Evolutionary conservation across 2,888 invertebrate species (phyloP), one percentile per base, ranked within the genome.

Genomic region (Thera britannica): DNA sequence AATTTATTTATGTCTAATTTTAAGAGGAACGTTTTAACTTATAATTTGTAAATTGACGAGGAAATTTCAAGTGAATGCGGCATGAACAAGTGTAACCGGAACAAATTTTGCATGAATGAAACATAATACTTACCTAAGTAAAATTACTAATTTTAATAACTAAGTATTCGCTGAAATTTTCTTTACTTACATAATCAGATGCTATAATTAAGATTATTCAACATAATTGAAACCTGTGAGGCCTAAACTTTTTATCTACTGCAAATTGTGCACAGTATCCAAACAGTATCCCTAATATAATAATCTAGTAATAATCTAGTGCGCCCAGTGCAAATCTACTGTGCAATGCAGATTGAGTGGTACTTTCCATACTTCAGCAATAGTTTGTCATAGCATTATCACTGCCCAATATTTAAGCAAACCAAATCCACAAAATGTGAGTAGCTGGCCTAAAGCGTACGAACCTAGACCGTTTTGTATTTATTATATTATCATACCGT

Each of bases 1-100:
- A 91, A 91, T 90, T 93, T 91, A 93, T 93, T 93, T 92, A 90
- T 87, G 88, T 82, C 73, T 90, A 90, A 77, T 80, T 72, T 79
- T 90, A 90, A 57, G 87, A 87, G 71, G 76, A 79, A 79, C 82
- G 86, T 87, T 85, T 84, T 83, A 83, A 83, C 82, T 84, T 82
- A 78, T 78, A 76, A 72, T 79, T 82, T 78, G 74, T 72, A 67
- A 69, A 69, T 70, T 66, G 62, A 60, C 57, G 41, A 68, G 61
- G 49, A 62, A 58, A 65, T 65, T 69, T 69, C 70, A 70, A 58
- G 51, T 65, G 55, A 58, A 62, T 57, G 52, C 34, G 38, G 49
- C 23, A 12, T 60, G 59, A 63, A 9, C 2, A 9, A 5, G 59
- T 23, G 23, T 56, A 63, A 49, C 56, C 36, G 2, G 12, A 58